These are phyloP conservation scores for Sceliomorpha sp. DNA, from an alignment of 2,888 invertebrate genomes.

Conservation along the genomic window DNA sequence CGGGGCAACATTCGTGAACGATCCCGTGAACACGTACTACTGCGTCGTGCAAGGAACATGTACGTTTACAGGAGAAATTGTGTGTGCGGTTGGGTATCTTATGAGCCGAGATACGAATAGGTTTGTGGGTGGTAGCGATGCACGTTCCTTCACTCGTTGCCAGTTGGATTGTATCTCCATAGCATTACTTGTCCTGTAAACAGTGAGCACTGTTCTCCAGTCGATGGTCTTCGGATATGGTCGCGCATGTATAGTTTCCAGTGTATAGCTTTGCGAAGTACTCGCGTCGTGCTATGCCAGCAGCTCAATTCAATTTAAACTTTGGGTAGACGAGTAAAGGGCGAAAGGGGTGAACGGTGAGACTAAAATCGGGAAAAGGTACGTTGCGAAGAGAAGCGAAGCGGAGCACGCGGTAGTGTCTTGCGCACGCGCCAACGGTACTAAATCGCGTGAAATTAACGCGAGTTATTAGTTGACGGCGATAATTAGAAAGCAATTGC, in stretches of 20 bases:
- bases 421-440: constrained; percentile 69
- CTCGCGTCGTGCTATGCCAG: constrained; percentile 68
- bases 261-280: constrained; percentile 74
- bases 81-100: constrained; percentile 43
- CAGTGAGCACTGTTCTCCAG: constrained; percentile 75
- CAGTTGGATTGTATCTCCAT: constrained; percentile 75
- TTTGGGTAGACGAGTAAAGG: constrained; percentile 64
- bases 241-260: constrained; percentile 60
- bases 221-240: constrained; percentile 78
- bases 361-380: constrained; percentile 34
- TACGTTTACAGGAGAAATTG: constrained; percentile 44
- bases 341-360: constrained; percentile 23
- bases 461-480: constrained; percentile 79
- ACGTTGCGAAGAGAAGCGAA: constrained; percentile 29
- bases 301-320: constrained; percentile 79
- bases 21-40: constrained; percentile 51
- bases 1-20: constrained; percentile 37
- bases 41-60: constrained; percentile 36
- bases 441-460: constrained; percentile 79
- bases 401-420: constrained; percentile 31
- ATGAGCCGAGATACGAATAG: constrained; percentile 53
- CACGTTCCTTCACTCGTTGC: constrained; percentile 69
- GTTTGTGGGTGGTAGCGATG: constrained; percentile 54
- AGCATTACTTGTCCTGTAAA: constrained; percentile 76
- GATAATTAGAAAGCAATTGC: constrained; percentile 79